These are phyloP conservation scores for Ypsolopha sequella DNA, from an alignment of 2,888 invertebrate genomes.

Conservation along the genomic window DNA sequence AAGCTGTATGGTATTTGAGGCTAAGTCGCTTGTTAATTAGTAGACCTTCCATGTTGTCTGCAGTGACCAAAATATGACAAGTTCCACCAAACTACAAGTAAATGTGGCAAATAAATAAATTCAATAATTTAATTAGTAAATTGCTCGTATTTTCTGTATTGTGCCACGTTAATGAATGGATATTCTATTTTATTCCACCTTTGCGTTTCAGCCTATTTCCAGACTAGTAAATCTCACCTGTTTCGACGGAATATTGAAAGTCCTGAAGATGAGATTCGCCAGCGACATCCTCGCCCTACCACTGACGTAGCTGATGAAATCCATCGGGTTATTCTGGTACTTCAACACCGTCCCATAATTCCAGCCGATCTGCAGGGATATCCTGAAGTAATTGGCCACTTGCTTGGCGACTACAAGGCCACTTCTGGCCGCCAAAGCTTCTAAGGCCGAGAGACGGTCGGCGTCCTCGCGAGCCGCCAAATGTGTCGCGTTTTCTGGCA, in stretches of 20 bases:
- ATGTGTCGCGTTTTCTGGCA: constrained; percentile 32
- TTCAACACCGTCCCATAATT: constrained; percentile 54
- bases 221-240: constrained; percentile 30
- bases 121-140: no score
- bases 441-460: constrained; percentile 50
- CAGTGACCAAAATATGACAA: no score
- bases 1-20: no score
- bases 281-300: constrained; percentile 56
- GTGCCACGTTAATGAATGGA: no score
- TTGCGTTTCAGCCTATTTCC: neutral
- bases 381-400: constrained; percentile 54
- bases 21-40: no score
- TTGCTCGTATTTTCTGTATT: no score
- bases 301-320: constrained; percentile 58
- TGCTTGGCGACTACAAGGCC: constrained; percentile 49
- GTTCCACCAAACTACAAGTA: no score
- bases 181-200: neutral
- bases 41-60: no score
- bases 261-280: constrained; percentile 58
- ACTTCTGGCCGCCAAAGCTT: constrained; percentile 49
- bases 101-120: no score
- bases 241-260: constrained; percentile 53
- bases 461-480: constrained; percentile 56
- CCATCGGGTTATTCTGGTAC: constrained; percentile 50
- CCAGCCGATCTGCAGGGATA: constrained; percentile 60